phyloP scores from a whole-genome alignment of 2,888 invertebrate genomes.

The Piscicola geometra region DNA sequence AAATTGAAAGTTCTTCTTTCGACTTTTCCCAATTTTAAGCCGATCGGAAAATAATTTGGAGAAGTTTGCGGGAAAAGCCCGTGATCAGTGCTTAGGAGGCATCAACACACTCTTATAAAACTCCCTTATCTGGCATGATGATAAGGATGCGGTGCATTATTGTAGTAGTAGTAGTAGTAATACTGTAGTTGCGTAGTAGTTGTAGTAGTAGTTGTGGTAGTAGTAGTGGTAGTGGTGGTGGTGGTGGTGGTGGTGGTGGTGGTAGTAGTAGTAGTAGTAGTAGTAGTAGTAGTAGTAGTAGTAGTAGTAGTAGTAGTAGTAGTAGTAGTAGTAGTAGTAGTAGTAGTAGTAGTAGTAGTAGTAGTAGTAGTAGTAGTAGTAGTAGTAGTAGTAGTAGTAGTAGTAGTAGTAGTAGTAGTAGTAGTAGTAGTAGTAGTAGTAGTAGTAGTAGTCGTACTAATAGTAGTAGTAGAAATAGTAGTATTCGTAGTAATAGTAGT shows the following conservation, averaged over 20 bases:
- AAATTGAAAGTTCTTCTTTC: too few relatives aligned
- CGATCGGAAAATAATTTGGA: too few relatives aligned
- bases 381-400: constrained; percentile 23
- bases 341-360: constrained; percentile 29
- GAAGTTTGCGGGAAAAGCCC: too few relatives aligned
- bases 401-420: constrained; percentile 21
- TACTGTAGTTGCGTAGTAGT: constrained; percentile 28
- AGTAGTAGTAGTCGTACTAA: neutral
- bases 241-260: constrained; percentile 28
- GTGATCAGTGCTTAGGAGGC: too few relatives aligned
- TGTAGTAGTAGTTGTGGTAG: constrained; percentile 18
- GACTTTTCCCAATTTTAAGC: too few relatives aligned
- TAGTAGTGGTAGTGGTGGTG: constrained; percentile 28
- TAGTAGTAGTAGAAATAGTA: constrained; percentile 7
- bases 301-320: constrained; percentile 26
- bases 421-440: constrained; percentile 22
- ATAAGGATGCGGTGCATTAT: neutral
- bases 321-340: constrained; percentile 30
- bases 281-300: constrained; percentile 23
- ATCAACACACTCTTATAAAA: too few relatives aligned
- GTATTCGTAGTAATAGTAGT: constrained; percentile 12
- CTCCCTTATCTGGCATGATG: too few relatives aligned
- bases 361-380: constrained; percentile 26
- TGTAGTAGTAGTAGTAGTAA: constrained; percentile 20
- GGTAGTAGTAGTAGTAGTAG: constrained; percentile 32